Evolutionary conservation across 1,140 invertebrate genomes (phyloP).

Genomic region (Drosophila pandora): DNA sequence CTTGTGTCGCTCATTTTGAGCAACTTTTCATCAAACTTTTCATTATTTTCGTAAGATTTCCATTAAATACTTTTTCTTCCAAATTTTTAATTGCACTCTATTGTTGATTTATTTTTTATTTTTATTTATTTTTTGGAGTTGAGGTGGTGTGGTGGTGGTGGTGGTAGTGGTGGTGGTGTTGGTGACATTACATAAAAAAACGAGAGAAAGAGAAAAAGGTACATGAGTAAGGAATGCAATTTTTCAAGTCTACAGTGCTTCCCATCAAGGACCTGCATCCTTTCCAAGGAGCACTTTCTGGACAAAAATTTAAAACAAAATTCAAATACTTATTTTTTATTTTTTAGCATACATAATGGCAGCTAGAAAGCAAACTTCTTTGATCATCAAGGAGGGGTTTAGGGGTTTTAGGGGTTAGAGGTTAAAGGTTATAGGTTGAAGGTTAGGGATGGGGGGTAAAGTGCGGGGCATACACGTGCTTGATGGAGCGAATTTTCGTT

Average conservation of each 20-base stretch:
- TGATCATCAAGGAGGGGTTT: conserved; percentile 21
- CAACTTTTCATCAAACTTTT: conserved; percentile 36
- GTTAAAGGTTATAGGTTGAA: not conserved
- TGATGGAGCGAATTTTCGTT: conserved; percentile 50
- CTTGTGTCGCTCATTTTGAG: conserved; percentile 54
- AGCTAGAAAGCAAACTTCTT: conserved; percentile 42
- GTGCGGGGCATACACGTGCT: conserved; percentile 36
- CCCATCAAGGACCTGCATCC: not conserved
- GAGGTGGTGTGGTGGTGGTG: conserved; percentile 22
- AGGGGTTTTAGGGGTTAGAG: conserved; percentile 1
- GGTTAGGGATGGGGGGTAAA: not conserved
- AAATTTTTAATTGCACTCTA: conserved; percentile 37
- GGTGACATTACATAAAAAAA: conserved; percentile 50
- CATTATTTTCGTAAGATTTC: conserved; percentile 13
- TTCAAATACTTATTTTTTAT: too few species aligned
- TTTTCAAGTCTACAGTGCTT: conserved; percentile 18
- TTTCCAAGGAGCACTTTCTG: too few species aligned
- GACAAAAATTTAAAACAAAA: too few species aligned
- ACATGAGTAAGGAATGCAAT: conserved; percentile 49
- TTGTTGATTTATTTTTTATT: conserved; percentile 12
- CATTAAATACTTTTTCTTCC: conserved; percentile 10
- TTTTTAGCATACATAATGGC: conserved; percentile 4
- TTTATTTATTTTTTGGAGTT: conserved; percentile 23
- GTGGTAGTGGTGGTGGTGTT: conserved; percentile 19
- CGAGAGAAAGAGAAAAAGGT: conserved; percentile 60